Percentiles rank a stretch among this genome's conserved stretches.
Evolutionary conservation across 2,113 vertebrate species (phyloP).

Genomic region (Promerops cafer): DNA sequence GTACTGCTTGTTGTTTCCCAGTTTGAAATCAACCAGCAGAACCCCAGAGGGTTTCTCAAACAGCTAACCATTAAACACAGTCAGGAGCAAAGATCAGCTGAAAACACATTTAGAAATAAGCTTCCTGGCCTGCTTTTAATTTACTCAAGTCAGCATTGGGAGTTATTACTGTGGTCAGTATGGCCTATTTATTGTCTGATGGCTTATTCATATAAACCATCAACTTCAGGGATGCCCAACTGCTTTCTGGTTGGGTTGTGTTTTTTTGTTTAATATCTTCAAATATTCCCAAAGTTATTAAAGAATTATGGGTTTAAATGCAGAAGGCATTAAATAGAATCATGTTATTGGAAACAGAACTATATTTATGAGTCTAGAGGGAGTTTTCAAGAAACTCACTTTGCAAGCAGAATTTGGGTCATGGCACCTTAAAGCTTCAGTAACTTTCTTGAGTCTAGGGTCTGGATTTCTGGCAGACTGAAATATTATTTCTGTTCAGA

Average conservation of each 20-base stretch:
- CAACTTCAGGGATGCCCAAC: not conserved
- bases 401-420: not conserved
- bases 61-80: slow-evolving; percentile 16
- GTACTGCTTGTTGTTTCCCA: not conserved
- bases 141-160: not conserved
- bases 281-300: not conserved
- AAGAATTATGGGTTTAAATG: slow-evolving; percentile 8
- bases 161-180: not conserved
- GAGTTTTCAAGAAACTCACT: not conserved
- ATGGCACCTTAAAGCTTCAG: not conserved
- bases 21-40: slow-evolving; percentile 3
- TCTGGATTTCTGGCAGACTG: not conserved
- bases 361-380: not conserved
- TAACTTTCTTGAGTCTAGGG: not conserved
- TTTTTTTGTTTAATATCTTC: not conserved
- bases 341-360: not conserved
- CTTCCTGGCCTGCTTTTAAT: slow-evolving; percentile 44
- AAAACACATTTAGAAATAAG: slow-evolving; percentile 47
- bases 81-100: slow-evolving; percentile 35
- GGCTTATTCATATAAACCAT: not conserved
- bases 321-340: not conserved
- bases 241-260: not conserved
- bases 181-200: not conserved
- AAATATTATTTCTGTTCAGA: not conserved
- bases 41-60: not conserved